Conservation (phyloP, 2,797 vertebrate species). For the Crax fasciolata region DNA sequence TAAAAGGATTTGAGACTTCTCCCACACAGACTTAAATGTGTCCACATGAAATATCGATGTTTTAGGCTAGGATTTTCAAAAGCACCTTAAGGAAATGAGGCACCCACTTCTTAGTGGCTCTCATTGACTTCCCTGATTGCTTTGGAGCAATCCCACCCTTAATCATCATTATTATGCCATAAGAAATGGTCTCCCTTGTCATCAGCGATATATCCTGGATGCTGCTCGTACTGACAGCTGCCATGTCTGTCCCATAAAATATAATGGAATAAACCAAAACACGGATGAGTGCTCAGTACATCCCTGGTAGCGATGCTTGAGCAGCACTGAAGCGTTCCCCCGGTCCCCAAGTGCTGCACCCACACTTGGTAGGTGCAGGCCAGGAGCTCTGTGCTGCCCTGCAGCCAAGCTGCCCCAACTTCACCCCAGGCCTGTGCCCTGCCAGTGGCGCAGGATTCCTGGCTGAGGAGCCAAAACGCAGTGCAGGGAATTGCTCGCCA, state of each 20-base stretch:
- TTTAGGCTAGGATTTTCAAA: constrained; percentile 50
- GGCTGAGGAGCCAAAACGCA: not conserved
- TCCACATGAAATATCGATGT: not conserved
- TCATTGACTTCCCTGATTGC: constrained; percentile 23
- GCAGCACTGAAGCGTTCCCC: not conserved
- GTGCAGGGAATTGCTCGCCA: not conserved
- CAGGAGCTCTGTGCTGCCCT: not conserved
- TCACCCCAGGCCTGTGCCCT: not conserved
- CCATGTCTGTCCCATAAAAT: not conserved
- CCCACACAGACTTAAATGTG: constrained; percentile 34
- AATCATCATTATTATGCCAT: not conserved
- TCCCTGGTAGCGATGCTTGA: not conserved
- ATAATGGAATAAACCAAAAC: not conserved
- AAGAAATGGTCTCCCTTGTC: not conserved
- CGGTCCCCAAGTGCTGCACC: not conserved
- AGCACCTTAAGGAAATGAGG: constrained; percentile 47
- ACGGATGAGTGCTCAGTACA: not conserved
- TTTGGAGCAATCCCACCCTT: constrained; percentile 20
- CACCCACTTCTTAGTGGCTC: constrained; percentile 23
- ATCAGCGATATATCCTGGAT: not conserved
- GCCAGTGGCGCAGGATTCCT: not conserved
- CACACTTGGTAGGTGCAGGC: not conserved
- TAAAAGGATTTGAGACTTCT: constrained; percentile 53
- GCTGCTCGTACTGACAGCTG: not conserved
- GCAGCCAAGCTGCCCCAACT: not conserved